phyloP scores from a whole-genome alignment of 2,797 vertebrate genomes.

The Sebastes oblongus region DNA sequence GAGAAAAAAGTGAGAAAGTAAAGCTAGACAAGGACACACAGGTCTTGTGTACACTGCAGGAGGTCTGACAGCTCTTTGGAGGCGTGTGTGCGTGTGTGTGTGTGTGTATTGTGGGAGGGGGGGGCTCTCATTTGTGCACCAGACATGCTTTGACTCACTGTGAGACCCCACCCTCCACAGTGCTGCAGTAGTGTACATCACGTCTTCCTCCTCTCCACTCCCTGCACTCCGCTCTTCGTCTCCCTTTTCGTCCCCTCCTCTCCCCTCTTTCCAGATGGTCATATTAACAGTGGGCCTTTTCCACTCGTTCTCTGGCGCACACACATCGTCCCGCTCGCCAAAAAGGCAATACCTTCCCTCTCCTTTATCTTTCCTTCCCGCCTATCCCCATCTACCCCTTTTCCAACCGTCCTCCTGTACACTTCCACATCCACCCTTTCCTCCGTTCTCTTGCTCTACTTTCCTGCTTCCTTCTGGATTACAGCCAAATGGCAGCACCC shows the following conservation, averaged over 20 bases:
- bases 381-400: not conserved
- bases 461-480: slow-evolving; percentile 43
- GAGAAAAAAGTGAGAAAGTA: not conserved
- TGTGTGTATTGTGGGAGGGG: not conserved
- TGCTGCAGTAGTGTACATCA: slow-evolving; percentile 73
- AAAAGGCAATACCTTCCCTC: slow-evolving; percentile 28
- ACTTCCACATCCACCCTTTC: slow-evolving; percentile 41
- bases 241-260: not conserved
- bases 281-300: slow-evolving; percentile 53
- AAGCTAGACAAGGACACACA: not conserved
- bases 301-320: slow-evolving; percentile 49
- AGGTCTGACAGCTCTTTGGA: slow-evolving; percentile 29
- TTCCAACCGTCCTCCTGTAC: slow-evolving; percentile 28
- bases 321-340: slow-evolving; percentile 8
- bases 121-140: slow-evolving; percentile 43
- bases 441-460: slow-evolving; percentile 54
- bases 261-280: slow-evolving; percentile 59
- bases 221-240: slow-evolving; percentile 4
- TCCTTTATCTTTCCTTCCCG: slow-evolving; percentile 5
- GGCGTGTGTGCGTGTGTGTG: not conserved
- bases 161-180: slow-evolving; percentile 68
- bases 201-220: slow-evolving; percentile 41
- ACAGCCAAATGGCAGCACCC: slow-evolving; percentile 43
- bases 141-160: slow-evolving; percentile 56
- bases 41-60: slow-evolving; percentile 1